These are phyloP conservation scores for Watsonalla binaria DNA, from an alignment of 2,888 invertebrate genomes.

Conservation along the genomic window DNA sequence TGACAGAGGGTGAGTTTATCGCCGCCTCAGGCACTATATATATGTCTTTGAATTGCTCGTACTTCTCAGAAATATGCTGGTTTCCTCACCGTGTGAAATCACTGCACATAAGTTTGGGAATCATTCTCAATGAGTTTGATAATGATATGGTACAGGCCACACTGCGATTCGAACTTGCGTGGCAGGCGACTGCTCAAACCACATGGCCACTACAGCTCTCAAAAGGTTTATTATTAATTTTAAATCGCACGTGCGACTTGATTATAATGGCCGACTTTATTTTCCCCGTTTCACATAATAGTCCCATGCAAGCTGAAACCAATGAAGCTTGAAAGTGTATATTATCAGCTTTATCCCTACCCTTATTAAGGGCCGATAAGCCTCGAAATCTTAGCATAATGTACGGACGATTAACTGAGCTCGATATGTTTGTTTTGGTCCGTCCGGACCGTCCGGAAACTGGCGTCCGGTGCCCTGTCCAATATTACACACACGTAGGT, in stretches of 20 bases:
- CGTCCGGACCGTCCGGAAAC: slow-evolving; percentile 21
- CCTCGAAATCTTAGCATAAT: slow-evolving; percentile 9
- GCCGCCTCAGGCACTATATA: no score
- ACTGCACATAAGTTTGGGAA: no score
- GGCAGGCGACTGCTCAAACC: no score
- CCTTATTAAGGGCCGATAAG: slow-evolving; percentile 2
- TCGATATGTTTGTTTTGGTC: slow-evolving; percentile 45
- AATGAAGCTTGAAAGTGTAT: not conserved
- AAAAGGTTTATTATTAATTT: not conserved
- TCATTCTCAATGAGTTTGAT: no score
- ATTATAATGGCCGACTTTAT: not conserved
- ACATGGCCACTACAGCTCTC: no score
- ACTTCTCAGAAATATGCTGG: no score
- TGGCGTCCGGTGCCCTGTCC: not conserved
- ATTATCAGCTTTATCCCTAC: slow-evolving; percentile 1
- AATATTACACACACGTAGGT: not conserved
- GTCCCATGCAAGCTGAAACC: not conserved
- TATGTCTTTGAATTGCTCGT: no score
- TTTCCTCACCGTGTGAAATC: no score
- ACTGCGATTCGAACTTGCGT: no score
- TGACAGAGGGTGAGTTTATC: no score
- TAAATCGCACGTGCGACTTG: not conserved
- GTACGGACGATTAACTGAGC: slow-evolving; percentile 33
- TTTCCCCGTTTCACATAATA: not conserved
- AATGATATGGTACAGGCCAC: no score